phyloP scores from a whole-genome alignment of 2,888 invertebrate genomes.

The Agrochola litura region DNA sequence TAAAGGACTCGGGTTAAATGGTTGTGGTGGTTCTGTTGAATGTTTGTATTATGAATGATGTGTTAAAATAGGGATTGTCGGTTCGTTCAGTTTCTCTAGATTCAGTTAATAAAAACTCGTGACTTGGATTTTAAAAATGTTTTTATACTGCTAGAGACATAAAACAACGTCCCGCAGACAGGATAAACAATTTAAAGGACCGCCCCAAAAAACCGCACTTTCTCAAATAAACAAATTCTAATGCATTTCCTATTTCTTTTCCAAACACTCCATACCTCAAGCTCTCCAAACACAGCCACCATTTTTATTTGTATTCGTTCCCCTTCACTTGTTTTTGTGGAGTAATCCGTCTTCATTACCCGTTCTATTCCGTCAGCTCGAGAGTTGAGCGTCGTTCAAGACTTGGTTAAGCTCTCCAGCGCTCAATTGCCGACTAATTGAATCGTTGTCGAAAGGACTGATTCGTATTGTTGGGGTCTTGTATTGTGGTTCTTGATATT shows the following conservation, averaged over 20 bases:
- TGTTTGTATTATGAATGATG: not conserved
- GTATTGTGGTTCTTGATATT: constrained; percentile 33
- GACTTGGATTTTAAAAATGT: not conserved
- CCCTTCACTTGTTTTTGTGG: constrained; percentile 69
- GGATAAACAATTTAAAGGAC: not conserved
- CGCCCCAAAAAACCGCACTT: constrained; percentile 5
- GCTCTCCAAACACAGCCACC: constrained; percentile 47
- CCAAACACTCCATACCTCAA: constrained; percentile 42
- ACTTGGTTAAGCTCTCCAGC: constrained; percentile 57
- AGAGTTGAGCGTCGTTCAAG: constrained; percentile 68
- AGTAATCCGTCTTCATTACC: constrained; percentile 79
- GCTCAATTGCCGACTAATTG: constrained; percentile 75
- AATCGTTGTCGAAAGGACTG: constrained; percentile 74
- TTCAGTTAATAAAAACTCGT: not conserved
- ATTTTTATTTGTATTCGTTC: constrained; percentile 66
- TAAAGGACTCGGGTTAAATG: not conserved
- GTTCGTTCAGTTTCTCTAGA: not conserved
- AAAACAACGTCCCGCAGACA: not conserved
- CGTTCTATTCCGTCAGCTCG: constrained; percentile 72
- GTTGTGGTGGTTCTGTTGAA: not conserved
- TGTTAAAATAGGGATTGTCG: not conserved
- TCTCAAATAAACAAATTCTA: constrained; percentile 48
- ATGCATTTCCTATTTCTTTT: constrained; percentile 54
- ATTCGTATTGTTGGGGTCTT: constrained; percentile 58
- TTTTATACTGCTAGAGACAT: not conserved